phyloP scores from a whole-genome alignment of 2,113 vertebrate species.

The Chaetops frenatus region DNA sequence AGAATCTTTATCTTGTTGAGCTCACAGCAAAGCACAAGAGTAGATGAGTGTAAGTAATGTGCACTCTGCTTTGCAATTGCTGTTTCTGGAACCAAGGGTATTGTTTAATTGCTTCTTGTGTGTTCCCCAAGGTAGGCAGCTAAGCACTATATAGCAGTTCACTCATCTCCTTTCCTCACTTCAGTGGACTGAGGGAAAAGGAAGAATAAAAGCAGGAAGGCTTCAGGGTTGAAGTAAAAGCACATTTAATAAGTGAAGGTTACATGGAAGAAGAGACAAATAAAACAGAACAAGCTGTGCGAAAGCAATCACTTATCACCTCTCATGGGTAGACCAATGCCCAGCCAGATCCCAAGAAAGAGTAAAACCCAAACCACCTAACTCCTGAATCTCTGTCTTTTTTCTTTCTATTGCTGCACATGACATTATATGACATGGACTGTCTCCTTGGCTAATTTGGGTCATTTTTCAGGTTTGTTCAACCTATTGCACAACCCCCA shows the following conservation, averaged over 20 bases:
- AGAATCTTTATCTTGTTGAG: background rate
- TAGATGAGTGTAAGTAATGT: background rate
- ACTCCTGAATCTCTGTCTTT: background rate
- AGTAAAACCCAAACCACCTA: background rate
- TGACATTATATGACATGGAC: rapidly evolving
- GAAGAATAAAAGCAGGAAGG: background rate
- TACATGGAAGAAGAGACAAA: background rate
- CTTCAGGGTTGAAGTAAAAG: background rate
- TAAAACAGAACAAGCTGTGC: background rate
- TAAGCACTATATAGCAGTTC: background rate
- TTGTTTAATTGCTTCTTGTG: background rate
- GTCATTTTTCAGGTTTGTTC: background rate
- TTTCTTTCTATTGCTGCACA: background rate
- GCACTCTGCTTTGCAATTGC: background rate
- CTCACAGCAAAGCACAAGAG: background rate
- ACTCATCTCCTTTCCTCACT: rapidly evolving
- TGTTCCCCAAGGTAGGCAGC: background rate
- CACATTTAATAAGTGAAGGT: background rate
- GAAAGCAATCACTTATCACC: background rate
- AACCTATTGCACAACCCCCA: background rate
- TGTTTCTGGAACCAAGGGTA: background rate
- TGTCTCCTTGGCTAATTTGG: background rate
- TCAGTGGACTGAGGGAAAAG: rapidly evolving
- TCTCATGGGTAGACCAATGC: background rate
- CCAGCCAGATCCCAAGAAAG: background rate